Percentiles rank a stretch among this genome's conserved stretches.
Conservation (phyloP, 2,797 vertebrate genomes). For the Valencia hispanica region DNA sequence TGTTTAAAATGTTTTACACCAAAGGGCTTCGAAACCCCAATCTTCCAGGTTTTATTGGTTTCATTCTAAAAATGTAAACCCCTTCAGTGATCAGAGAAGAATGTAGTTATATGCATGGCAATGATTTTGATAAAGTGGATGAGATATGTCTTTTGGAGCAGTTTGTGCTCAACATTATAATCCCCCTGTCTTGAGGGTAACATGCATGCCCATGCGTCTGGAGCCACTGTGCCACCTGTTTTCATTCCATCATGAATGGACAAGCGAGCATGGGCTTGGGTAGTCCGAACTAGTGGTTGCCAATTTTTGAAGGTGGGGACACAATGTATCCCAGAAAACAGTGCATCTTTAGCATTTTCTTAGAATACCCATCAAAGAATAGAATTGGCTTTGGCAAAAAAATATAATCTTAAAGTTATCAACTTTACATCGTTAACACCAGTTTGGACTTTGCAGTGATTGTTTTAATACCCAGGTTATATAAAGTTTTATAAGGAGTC, state of each 20-base stretch:
- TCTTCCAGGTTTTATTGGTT: neutral
- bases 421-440: neutral
- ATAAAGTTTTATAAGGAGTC: neutral
- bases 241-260: conserved; percentile 52
- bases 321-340: neutral
- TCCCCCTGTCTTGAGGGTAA: conserved; percentile 65
- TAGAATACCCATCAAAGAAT: neutral
- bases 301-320: neutral
- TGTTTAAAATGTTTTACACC: neutral
- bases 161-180: conserved; percentile 53
- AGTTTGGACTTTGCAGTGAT: neutral
- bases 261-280: conserved; percentile 18
- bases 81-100: neutral
- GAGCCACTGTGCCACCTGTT: conserved; percentile 75
- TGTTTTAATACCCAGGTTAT: neutral
- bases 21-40: neutral
- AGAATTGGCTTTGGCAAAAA: conserved; percentile 1
- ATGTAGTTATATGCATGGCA: neutral
- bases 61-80: neutral
- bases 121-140: conserved; percentile 6
- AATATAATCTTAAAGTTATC: neutral
- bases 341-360: neutral
- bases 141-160: conserved; percentile 50
- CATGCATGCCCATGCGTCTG: conserved; percentile 63
- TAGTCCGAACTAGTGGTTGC: conserved; percentile 20